These are phyloP conservation scores for Ariolimax columbianus DNA, from an alignment of 2,888 invertebrate genomes.

Conservation along the genomic window DNA sequence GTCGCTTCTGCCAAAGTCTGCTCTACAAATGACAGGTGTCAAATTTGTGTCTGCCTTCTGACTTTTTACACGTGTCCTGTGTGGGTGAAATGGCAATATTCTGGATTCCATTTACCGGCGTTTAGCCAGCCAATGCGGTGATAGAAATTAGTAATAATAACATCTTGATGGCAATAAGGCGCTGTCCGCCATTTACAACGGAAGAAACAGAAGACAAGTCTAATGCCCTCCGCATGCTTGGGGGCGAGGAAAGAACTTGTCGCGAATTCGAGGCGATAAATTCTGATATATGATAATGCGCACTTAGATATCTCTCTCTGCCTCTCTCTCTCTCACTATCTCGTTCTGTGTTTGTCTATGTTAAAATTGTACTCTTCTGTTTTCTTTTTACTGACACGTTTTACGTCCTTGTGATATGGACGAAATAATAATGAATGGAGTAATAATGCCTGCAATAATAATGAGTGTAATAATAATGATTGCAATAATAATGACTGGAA, in stretches of 20 bases:
- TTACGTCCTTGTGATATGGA: too few species aligned
- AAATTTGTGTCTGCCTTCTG: background rate
- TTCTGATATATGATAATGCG: background rate
- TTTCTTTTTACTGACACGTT: too few species aligned
- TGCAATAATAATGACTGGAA: too few species aligned
- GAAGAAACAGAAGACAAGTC: background rate
- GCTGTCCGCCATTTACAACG: background rate
- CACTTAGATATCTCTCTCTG: background rate
- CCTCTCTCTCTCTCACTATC: background rate
- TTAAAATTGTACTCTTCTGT: too few species aligned
- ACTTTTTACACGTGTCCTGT: background rate
- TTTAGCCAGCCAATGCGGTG: background rate
- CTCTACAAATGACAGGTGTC: background rate
- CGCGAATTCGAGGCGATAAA: background rate
- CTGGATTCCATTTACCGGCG: background rate
- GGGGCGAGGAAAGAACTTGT: background rate
- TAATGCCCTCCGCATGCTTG: constrained; percentile 12
- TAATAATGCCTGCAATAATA: too few species aligned
- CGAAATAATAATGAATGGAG: too few species aligned
- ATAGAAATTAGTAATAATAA: background rate
- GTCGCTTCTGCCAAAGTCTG: background rate
- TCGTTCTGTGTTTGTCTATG: too few species aligned
- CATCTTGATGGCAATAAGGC: background rate
- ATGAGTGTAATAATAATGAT: too few species aligned
- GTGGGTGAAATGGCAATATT: background rate